Conservation (phyloP, 2,888 invertebrate genomes). For the Agonopterix arenella region DNA sequence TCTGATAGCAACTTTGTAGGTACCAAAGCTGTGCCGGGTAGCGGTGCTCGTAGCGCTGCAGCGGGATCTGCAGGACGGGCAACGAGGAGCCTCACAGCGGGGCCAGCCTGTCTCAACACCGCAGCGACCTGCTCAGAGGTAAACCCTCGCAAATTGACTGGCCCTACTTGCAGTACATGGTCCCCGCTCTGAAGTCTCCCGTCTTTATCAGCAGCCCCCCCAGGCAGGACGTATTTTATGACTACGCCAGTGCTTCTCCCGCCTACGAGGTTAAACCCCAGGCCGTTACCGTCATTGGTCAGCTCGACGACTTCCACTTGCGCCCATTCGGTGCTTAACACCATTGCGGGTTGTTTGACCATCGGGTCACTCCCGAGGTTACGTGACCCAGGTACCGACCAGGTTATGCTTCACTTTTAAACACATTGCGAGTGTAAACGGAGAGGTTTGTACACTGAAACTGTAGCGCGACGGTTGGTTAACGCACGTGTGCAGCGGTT, state of each 20-base stretch:
- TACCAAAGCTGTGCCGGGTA: conserved; percentile 92
- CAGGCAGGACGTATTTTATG: conserved; percentile 97
- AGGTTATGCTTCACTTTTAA: conserved; percentile 51
- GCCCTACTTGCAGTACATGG: conserved; percentile 96
- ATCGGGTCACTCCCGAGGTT: conserved; percentile 60
- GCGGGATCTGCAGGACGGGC: conserved; percentile 95
- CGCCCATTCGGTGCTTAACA: conserved; percentile 99
- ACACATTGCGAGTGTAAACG: conserved; percentile 32
- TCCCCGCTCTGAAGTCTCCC: conserved; percentile 97
- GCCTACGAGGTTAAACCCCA: conserved; percentile 99
- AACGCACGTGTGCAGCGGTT: conserved; percentile 23
- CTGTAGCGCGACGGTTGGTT: conserved; percentile 23
- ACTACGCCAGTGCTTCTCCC: conserved; percentile 98
- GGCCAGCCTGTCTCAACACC: conserved; percentile 84
- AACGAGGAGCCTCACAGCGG: conserved; percentile 92
- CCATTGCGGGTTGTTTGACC: conserved; percentile 77
- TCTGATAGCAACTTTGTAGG: conserved; percentile 95
- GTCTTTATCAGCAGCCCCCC: conserved; percentile 97
- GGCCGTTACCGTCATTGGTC: conserved; percentile 96
- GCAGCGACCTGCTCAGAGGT: conserved; percentile 93
- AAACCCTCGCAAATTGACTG: conserved; percentile 96
- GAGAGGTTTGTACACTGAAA: conserved; percentile 20
- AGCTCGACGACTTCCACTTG: conserved; percentile 99
- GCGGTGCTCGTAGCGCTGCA: conserved; percentile 84
- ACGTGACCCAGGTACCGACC: conserved; percentile 55